Conservation (phyloP, 1,140 invertebrate genomes). For the Formica selysi region DNA sequence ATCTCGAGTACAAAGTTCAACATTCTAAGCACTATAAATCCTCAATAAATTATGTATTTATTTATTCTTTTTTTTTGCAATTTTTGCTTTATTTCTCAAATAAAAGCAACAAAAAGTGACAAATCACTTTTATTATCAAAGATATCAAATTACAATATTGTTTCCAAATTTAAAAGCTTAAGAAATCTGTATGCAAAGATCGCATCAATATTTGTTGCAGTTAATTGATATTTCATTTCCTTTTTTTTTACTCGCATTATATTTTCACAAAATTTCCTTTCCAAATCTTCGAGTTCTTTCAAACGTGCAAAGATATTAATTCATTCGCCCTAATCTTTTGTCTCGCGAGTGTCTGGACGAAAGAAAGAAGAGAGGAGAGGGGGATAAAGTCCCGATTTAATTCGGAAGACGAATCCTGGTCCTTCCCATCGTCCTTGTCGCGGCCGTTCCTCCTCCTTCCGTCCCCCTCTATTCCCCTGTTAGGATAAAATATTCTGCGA, state of each 20-base stretch:
- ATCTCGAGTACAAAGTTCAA: neutral
- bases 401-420: slow-evolving; percentile 14
- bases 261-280: neutral
- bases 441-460: neutral
- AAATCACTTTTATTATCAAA: too few species aligned
- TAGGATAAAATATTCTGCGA: slow-evolving; percentile 65
- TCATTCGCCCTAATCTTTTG: slow-evolving; percentile 23
- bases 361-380: neutral
- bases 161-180: too few species aligned
- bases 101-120: too few species aligned
- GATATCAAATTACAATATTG: too few species aligned
- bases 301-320: neutral
- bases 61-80: neutral
- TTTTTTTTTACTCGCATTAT: neutral
- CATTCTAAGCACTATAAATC: neutral
- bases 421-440: slow-evolving; percentile 24
- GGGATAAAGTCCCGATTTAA: slow-evolving; percentile 21
- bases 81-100: neutral
- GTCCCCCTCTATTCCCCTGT: neutral
- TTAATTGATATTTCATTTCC: neutral
- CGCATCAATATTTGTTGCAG: neutral
- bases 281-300: neutral
- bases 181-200: too few species aligned
- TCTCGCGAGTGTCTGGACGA: neutral
- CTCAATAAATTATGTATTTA: neutral